Evolutionary conservation across 1,140 invertebrate genomes (phyloP), one percentile per base, ranked within the genome.

Genomic region (Halotydeus destructor): DNA sequence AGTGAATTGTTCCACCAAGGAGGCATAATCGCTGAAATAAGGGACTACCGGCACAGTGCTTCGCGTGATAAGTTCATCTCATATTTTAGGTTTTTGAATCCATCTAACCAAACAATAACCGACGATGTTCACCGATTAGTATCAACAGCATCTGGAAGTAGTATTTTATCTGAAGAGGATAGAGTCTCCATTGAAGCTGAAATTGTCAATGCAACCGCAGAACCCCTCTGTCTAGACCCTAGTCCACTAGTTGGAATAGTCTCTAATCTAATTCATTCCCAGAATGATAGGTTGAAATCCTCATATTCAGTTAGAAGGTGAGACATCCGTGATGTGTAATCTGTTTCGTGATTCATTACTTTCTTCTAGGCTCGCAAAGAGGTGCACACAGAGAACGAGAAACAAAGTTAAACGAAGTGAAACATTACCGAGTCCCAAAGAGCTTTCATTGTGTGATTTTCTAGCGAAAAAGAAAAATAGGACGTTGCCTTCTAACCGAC

Each of bases 1-100:
- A 11, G 50, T 73, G 74, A 74, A 57, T 66, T 89, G 18, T 91
- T 85, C 63, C 85, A 89, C 55, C 78, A 74, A 49, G 84, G 84
- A 23, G 88, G 83, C 63, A 77, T 91, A 34, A 78, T 91, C 54
- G 76, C 75, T 47, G 80, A 91, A 69, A 70, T 93, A 47, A 68
- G 82, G 54, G 83, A 91, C 63, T 82, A 80, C 57, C 68, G 83
- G 49, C 74, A 80, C 16, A 55, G 57, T 28, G 51, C 55, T 8
- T 57, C 56, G 41, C 33, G 45, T 18, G 48, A 47, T 27, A 24
- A 45, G 50, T 60, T 55, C 51, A 58, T 63, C 27, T 58, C 55
- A 23, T 55, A 59, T 39, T 78, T 86, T 70, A 79, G 89, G 44
- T 64, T 91, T 46, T 68, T 91, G 41, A 75, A 75, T 60, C 84